phyloP scores from a whole-genome alignment of 2,888 invertebrate species.

The Toxonevra muliebris region DNA sequence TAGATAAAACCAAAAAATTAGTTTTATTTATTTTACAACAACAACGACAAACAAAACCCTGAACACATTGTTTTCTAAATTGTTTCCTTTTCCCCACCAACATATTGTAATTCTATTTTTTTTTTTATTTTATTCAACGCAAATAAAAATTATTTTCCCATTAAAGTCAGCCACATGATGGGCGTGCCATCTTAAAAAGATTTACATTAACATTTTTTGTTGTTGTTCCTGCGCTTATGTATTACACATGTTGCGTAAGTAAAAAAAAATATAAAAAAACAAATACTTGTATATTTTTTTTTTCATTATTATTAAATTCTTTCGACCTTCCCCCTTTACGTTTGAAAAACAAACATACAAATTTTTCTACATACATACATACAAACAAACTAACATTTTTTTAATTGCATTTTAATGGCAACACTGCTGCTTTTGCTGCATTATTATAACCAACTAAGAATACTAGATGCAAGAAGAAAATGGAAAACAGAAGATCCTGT shows the following conservation, averaged over 20 bases:
- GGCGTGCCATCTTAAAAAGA: slow-evolving; percentile 20
- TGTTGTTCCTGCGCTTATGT: too few species aligned
- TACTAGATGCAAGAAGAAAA: too few species aligned
- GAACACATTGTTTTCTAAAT: too few species aligned
- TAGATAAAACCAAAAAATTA: too few species aligned
- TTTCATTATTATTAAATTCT: not conserved
- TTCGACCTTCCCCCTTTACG: too few species aligned
- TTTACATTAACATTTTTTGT: too few species aligned
- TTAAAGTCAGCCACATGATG: slow-evolving; percentile 17
- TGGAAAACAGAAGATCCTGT: not conserved
- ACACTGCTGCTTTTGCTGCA: not conserved
- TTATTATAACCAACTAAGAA: too few species aligned
- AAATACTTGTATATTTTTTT: not conserved
- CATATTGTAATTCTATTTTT: not conserved
- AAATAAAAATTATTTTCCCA: slow-evolving; percentile 32
- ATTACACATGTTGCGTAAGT: not conserved
- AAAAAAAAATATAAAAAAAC: not conserved
- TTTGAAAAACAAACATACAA: not conserved
- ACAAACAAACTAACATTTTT: slow-evolving; percentile 21
- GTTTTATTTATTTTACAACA: too few species aligned
- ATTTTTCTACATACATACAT: slow-evolving; percentile 9
- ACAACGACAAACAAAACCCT: too few species aligned
- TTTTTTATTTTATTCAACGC: slow-evolving; percentile 15
- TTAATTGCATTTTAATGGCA: slow-evolving; percentile 33
- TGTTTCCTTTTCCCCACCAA: too few species aligned